Percentiles rank a stretch among this genome's conserved stretches.
Conservation (phyloP, 2,888 invertebrate genomes). For the Trilocha varians region DNA sequence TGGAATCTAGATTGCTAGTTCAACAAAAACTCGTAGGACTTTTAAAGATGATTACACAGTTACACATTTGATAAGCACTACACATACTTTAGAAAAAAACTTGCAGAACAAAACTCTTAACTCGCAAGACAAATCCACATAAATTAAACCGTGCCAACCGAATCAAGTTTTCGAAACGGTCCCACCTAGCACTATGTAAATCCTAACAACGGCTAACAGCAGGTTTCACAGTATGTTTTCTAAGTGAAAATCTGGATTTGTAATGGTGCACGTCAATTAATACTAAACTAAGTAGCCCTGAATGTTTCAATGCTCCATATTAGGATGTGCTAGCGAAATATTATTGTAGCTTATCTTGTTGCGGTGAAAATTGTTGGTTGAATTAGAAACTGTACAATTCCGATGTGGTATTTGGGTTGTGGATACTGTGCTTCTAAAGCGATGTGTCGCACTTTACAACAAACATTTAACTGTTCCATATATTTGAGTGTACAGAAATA, state of each 20-base stretch:
- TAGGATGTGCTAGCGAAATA: not conserved
- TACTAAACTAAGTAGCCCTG: not conserved
- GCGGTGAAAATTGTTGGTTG: not conserved
- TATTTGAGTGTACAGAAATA: too few species aligned
- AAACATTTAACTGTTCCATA: too few species aligned
- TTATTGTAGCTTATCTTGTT: not conserved
- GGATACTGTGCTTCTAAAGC: too few species aligned
- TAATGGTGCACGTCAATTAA: slow-evolving; percentile 35
- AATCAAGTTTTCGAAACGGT: slow-evolving; percentile 2
- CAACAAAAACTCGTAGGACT: too few species aligned
- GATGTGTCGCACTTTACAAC: too few species aligned
- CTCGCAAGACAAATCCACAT: too few species aligned
- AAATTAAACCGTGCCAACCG: not conserved
- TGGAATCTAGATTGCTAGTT: too few species aligned
- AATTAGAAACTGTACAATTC: not conserved
- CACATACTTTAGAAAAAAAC: too few species aligned
- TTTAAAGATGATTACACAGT: too few species aligned
- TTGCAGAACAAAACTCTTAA: too few species aligned
- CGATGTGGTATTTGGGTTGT: not conserved
- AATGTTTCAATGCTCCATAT: not conserved
- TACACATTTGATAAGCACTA: too few species aligned
- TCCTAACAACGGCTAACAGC: slow-evolving; percentile 26
- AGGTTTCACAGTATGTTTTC: slow-evolving; percentile 26
- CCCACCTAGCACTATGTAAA: slow-evolving; percentile 23
- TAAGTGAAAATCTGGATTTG: slow-evolving; percentile 41